Evolutionary conservation across 2,888 invertebrate genomes (phyloP), one percentile per base, ranked within the genome.

Genomic region (Clostera curtula): DNA sequence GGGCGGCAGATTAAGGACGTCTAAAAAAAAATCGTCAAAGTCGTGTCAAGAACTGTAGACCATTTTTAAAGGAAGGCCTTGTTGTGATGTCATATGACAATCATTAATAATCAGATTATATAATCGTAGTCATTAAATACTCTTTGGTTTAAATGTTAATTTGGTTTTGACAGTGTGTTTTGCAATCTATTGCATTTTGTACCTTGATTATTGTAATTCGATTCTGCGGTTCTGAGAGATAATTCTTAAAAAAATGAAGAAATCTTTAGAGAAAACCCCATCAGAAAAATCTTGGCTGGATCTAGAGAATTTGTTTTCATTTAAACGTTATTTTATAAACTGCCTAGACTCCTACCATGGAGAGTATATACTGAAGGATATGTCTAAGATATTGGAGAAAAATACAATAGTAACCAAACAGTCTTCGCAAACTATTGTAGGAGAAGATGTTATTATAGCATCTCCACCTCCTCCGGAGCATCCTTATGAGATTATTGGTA

Each of bases 261-360:
- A 52, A 43, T 57, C 60, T 1, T 20, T 19, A n/a, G 63, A 59
- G 0, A 36, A 47, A 43, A 12, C 57, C 24, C 43, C 64, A 12
- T 64, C 69, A 5, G 56, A 50, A 2, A 59, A 50, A 34, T 63
- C 65, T 0, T 51, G 55, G 8, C 44, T 52, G 2, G 54, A 57
- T 25, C 16, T 36, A 2, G 53, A 48, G 7, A 53, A 52, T 29
- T 24, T 54, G 24, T 85, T 84, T 43, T 73, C 77, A 1, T 69
- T 63, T 6, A 84, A 85, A 53, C 76, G 88, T 19, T 77, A 87
- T 54, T 89, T 88, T 51, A 63, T 89, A 21, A 89, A 88, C 57
- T 85, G 87, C 37, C 62, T 88, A 21, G 88, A 89, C 56, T 83
- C 84, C n/a, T 89, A 85, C 55, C 85, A 87, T 41, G 86, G 86